Conservation (phyloP, 1,140 invertebrate species). For the Oscheius sp. region DNA sequence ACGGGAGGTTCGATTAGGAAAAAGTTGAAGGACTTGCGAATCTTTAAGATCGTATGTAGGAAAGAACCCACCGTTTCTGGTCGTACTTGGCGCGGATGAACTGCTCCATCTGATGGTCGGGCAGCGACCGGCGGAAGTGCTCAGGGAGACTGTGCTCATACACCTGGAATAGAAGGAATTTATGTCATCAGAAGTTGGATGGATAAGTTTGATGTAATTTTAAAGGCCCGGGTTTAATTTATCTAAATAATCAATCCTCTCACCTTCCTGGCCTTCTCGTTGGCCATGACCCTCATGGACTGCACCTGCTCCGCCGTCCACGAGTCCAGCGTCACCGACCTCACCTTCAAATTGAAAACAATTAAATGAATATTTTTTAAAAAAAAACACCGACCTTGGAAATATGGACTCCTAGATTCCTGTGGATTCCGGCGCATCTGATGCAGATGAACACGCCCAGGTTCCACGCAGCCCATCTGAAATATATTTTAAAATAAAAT, state of each 20-base stretch:
- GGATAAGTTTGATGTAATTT: too few relatives aligned
- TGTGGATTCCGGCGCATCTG: conserved; percentile 92
- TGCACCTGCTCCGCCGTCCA: conserved; percentile 96
- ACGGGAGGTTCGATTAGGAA: not conserved
- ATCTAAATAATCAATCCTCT: too few relatives aligned
- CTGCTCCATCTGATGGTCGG: conserved; percentile 76
- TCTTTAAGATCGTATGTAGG: not conserved
- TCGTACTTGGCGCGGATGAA: conserved; percentile 98
- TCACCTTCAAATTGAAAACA: conserved; percentile 67
- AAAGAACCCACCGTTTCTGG: conserved; percentile 73
- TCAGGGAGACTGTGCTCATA: conserved; percentile 96
- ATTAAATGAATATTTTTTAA: not conserved
- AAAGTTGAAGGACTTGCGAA: too few relatives aligned
- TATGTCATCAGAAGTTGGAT: too few relatives aligned
- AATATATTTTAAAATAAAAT: not conserved
- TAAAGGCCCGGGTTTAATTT: too few relatives aligned
- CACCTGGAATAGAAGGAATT: conserved; percentile 66
- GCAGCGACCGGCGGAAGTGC: conserved; percentile 87
- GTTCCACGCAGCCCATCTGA: conserved; percentile 96
- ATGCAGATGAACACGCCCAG: conserved; percentile 96
- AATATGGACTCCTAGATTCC: conserved; percentile 95
- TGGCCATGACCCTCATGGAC: conserved; percentile 90
- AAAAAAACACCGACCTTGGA: conserved; percentile 65
- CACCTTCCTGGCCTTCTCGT: conserved; percentile 74
- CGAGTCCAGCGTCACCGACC: conserved; percentile 92